A percentile compares a stretch with the other conserved stretches of the same genome.
Conservation (phyloP, 2,888 invertebrate genomes). For the Caenorhabditis auriculariae region DNA sequence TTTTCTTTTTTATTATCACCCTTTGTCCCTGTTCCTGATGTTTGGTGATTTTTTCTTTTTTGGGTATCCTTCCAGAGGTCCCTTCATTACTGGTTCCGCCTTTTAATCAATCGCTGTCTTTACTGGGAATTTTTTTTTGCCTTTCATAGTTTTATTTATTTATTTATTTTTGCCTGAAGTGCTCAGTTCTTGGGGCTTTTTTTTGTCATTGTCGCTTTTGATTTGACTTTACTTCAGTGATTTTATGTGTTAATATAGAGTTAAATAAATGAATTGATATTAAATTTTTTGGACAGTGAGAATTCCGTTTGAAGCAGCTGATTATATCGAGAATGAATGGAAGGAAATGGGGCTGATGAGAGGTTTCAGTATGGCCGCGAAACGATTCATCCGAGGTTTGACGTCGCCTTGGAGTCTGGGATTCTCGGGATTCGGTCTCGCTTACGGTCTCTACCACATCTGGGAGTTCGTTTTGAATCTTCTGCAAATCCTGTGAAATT, state of each 20-base stretch:
- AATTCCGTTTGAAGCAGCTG: not conserved
- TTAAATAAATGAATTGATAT: no score
- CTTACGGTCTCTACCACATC: conserved; percentile 55
- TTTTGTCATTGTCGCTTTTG: conserved; percentile 1
- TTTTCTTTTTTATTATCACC: not conserved
- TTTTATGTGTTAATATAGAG: no score
- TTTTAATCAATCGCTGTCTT: conserved; percentile 1
- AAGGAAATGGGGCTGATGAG: not conserved
- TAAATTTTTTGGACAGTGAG: no score
- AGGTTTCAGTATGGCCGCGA: conserved; percentile 34
- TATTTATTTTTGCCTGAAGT: not conserved
- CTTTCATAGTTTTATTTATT: not conserved
- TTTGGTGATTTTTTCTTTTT: conserved; percentile 2
- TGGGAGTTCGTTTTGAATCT: conserved; percentile 47
- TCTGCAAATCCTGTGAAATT: not conserved
- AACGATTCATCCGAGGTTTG: conserved; percentile 44
- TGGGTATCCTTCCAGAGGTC: not conserved
- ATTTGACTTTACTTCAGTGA: no score
- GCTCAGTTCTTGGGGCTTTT: not conserved
- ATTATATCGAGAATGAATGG: not conserved
- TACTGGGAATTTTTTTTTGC: not conserved
- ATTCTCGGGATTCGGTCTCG: conserved; percentile 53
- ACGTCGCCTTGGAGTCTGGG: conserved; percentile 56
- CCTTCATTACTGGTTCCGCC: conserved; percentile 12
- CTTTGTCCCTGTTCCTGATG: not conserved